phyloP scores from a whole-genome alignment of 2,113 vertebrate species.

The Seriola rivoliana region DNA sequence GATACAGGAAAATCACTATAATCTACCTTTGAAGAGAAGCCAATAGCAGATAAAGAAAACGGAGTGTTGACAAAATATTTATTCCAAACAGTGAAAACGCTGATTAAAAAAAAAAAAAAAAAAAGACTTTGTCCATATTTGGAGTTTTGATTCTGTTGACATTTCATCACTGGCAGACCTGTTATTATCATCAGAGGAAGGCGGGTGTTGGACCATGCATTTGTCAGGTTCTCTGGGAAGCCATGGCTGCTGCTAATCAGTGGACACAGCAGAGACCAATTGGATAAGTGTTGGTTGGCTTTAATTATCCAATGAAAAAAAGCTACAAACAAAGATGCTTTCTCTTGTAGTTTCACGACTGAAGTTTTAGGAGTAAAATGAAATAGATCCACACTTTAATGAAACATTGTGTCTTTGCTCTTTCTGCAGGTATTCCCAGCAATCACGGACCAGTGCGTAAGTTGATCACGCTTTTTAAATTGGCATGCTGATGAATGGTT shows the following conservation, averaged over 20 bases:
- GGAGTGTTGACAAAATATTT: background rate
- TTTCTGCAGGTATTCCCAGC: constrained; percentile 92
- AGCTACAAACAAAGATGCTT: background rate
- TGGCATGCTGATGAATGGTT: constrained; percentile 64
- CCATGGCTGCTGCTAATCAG: constrained; percentile 58
- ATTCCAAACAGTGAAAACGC: background rate
- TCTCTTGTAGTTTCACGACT: background rate
- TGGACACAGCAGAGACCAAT: constrained; percentile 25
- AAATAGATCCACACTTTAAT: constrained; percentile 26
- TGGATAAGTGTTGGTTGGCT: constrained; percentile 21
- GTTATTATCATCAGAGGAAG: constrained; percentile 74
- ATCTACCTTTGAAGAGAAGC: background rate
- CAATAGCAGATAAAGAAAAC: background rate
- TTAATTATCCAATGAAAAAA: constrained; percentile 31
- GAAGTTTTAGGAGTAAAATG: constrained; percentile 4
- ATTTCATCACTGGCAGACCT: constrained; percentile 53
- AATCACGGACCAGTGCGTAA: constrained; percentile 96
- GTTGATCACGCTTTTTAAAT: constrained; percentile 78
- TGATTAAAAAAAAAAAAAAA: background rate
- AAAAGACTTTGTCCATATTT: background rate
- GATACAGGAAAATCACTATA: background rate
- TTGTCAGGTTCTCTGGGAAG: constrained; percentile 32
- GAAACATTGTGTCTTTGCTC: constrained; percentile 56
- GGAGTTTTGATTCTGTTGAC: constrained; percentile 58
- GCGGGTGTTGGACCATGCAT: constrained; percentile 14